Conservation (phyloP, 2,797 vertebrate genomes). For the Pteropus rufus region DNA sequence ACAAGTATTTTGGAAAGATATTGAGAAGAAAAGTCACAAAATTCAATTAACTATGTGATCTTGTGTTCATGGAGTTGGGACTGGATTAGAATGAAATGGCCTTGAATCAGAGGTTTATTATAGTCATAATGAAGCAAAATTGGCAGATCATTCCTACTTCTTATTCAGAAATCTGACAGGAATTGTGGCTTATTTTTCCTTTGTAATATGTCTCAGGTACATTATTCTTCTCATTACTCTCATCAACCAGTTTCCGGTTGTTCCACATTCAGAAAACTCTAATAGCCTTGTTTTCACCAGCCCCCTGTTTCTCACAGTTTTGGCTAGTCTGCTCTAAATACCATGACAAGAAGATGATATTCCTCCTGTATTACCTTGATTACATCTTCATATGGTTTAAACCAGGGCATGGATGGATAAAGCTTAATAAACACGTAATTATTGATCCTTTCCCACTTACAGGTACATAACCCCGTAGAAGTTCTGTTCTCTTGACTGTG, state of each 20-base stretch:
- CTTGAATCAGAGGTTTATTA: slow-evolving; percentile 34
- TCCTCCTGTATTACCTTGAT: not conserved
- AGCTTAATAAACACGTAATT: not conserved
- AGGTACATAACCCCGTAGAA: not conserved
- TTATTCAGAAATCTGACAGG: slow-evolving; percentile 32
- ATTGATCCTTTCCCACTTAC: not conserved
- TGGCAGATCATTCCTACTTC: not conserved
- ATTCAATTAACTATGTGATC: slow-evolving; percentile 38
- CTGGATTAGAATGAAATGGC: slow-evolving; percentile 35
- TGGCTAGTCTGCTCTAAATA: not conserved
- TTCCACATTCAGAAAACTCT: not conserved
- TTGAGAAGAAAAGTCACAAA: not conserved
- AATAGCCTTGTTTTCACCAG: not conserved
- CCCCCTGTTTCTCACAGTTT: not conserved
- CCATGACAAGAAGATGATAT: slow-evolving; percentile 20
- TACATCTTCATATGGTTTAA: not conserved
- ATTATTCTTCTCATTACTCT: slow-evolving; percentile 34
- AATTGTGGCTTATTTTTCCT: slow-evolving; percentile 16
- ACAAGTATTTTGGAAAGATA: slow-evolving; percentile 20
- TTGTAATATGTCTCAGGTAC: not conserved
- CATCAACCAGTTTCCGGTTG: not conserved
- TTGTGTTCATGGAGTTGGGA: slow-evolving; percentile 22
- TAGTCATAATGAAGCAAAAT: slow-evolving; percentile 16
- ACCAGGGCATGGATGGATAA: not conserved
- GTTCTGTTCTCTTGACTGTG: not conserved